A percentile compares a stretch with the other conserved stretches of the same genome.
These are phyloP conservation scores for Lagodon rhomboides DNA, from an alignment of 2,797 vertebrate genomes.

Conservation along the genomic window DNA sequence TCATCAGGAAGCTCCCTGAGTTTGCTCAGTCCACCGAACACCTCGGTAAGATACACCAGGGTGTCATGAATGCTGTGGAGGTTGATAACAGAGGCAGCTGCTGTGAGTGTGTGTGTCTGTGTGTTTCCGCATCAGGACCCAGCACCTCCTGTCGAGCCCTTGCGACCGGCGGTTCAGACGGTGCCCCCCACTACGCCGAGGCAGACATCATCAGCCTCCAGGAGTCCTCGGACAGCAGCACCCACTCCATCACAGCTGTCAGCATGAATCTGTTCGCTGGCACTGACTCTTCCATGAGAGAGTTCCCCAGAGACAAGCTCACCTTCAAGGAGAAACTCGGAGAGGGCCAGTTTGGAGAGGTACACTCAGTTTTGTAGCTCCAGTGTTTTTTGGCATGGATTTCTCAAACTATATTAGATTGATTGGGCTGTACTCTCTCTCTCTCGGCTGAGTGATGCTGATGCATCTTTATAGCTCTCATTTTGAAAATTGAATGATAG, in stretches of 20 bases:
- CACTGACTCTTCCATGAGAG: constrained; percentile 91
- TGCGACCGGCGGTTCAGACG: constrained; percentile 80
- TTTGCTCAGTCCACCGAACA: constrained; percentile 89
- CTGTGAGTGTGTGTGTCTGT: not conserved
- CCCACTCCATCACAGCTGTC: constrained; percentile 91
- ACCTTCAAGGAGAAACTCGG: constrained; percentile 97
- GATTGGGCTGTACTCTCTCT: not conserved
- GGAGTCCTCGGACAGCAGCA: constrained; percentile 89
- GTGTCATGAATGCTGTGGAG: not conserved
- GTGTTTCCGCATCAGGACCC: constrained; percentile 64
- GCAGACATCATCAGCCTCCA: constrained; percentile 96
- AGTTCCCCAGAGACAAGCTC: constrained; percentile 94
- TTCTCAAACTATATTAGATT: not conserved
- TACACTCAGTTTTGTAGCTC: constrained; percentile 58
- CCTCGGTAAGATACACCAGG: constrained; percentile 80
- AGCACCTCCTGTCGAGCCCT: constrained; percentile 75
- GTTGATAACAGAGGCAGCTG: not conserved
- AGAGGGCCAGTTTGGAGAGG: constrained; percentile 98
- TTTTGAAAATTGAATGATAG: constrained; percentile 13
- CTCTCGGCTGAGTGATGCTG: not conserved
- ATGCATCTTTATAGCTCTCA: constrained; percentile 8
- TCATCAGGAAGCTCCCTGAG: constrained; percentile 93
- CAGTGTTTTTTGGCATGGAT: constrained; percentile 33
- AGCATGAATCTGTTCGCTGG: constrained; percentile 92
- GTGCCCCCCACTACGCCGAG: constrained; percentile 95